Conservation (phyloP, 2,888 invertebrate genomes). For the Callimorpha dominula region DNA sequence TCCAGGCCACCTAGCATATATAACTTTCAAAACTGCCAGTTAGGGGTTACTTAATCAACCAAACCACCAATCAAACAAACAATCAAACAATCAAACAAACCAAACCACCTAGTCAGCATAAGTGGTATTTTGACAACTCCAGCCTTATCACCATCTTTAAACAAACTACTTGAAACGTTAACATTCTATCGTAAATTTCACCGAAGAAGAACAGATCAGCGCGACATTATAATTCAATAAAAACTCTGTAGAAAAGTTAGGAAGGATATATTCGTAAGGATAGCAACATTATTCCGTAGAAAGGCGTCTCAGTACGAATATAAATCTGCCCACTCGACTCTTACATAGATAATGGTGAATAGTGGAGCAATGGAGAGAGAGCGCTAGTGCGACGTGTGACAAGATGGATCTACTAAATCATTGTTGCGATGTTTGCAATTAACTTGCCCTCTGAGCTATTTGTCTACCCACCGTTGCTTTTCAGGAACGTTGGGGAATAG, state of each 20-base stretch:
- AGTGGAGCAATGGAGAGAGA: conserved; percentile 45
- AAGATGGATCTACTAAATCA: conserved; percentile 57
- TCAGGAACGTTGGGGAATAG: conserved; percentile 1
- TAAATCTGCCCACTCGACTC: conserved; percentile 54
- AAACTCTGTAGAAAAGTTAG: conserved; percentile 35
- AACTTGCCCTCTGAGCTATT: conserved; percentile 44
- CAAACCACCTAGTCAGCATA: background rate
- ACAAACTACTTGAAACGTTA: background rate
- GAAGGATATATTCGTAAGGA: conserved; percentile 49
- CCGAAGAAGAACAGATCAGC: conserved; percentile 22
- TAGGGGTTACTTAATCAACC: too few relatives aligned
- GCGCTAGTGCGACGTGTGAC: conserved; percentile 38
- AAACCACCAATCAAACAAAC: background rate
- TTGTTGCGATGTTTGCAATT: conserved; percentile 64
- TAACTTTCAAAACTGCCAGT: too few relatives aligned
- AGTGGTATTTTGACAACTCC: background rate
- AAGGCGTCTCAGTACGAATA: conserved; percentile 44
- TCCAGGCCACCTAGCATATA: too few relatives aligned
- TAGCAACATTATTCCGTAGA: conserved; percentile 46
- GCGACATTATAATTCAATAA: conserved; percentile 39
- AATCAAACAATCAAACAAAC: background rate
- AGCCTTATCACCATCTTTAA: conserved; percentile 13
- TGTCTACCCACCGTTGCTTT: conserved; percentile 32
- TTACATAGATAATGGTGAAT: conserved; percentile 55
- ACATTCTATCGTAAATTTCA: conserved; percentile 36